Percentiles rank a stretch among this genome's conserved stretches.
Conservation (phyloP, 1,140 invertebrate genomes). For the Drosophila navojoa region DNA sequence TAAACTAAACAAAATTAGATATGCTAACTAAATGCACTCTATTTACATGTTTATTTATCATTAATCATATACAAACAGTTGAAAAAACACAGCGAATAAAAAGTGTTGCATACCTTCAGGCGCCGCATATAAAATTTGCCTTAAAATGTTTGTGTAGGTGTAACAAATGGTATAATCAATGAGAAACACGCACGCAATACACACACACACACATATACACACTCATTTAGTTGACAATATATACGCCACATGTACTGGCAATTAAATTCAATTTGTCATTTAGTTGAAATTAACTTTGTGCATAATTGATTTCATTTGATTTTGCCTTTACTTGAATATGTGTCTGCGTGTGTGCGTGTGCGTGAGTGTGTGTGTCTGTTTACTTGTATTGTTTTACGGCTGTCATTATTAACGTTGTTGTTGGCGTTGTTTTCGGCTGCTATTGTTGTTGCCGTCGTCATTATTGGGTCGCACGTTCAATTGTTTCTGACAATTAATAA, state of each 20-base stretch:
- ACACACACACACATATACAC: conserved; percentile 1
- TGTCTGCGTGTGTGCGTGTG: conserved; percentile 3
- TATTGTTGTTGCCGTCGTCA: conserved; percentile 15
- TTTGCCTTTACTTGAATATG: conserved; percentile 19
- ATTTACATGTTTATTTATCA: too few relatives aligned
- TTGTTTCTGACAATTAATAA: conserved; percentile 76
- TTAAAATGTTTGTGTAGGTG: conserved; percentile 23
- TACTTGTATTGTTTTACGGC: conserved; percentile 32
- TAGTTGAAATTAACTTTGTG: conserved; percentile 61
- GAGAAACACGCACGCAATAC: conserved; percentile 11
- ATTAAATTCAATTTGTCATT: conserved; percentile 75
- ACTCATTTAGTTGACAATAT: not conserved
- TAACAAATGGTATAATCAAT: conserved; percentile 31
- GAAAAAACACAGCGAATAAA: not conserved
- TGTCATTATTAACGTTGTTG: conserved; percentile 29
- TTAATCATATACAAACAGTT: too few relatives aligned
- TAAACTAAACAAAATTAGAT: too few relatives aligned
- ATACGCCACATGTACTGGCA: conserved; percentile 55
- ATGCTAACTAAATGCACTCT: too few relatives aligned
- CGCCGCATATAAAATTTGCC: not conserved
- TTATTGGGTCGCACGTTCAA: conserved; percentile 52
- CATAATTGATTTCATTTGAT: conserved; percentile 76
- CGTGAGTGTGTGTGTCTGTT: conserved; percentile 4
- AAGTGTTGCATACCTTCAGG: conserved; percentile 35
- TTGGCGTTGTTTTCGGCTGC: not conserved